Evolutionary conservation across 2,888 invertebrate species (phyloP).

Genomic region (Sinodicranocentrus sp.): DNA sequence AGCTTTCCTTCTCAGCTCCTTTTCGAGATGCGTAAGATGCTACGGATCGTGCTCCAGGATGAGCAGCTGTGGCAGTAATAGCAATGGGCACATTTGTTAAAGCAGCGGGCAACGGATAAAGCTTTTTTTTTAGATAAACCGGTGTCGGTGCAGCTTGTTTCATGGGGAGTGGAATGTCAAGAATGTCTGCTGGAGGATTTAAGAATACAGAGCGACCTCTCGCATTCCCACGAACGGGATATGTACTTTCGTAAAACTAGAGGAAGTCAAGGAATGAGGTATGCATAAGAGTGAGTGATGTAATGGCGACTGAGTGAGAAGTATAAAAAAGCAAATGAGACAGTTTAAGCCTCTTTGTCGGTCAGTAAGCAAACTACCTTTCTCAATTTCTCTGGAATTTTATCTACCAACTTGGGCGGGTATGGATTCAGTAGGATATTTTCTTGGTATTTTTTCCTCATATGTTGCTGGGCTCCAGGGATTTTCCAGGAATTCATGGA

Average conservation of each 20-base stretch:
- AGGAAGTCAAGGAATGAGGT: background rate
- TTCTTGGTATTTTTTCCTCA: constrained; percentile 4
- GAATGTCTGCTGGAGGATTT: constrained; percentile 32
- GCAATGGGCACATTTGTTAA: constrained; percentile 5
- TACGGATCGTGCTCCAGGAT: background rate
- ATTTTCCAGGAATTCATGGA: constrained; percentile 50
- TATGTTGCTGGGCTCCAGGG: constrained; percentile 34
- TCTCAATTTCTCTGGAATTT: constrained; percentile 30
- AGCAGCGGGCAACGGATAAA: constrained; percentile 38
- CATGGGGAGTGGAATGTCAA: constrained; percentile 22
- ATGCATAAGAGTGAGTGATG: background rate
- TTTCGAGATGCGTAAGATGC: background rate
- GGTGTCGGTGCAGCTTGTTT: constrained; percentile 27
- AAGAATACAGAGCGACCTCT: constrained; percentile 46
- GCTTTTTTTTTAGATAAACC: constrained; percentile 30
- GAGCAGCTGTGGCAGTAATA: background rate
- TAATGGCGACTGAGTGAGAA: no score
- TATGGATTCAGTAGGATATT: background rate
- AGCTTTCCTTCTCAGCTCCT: constrained; percentile 2
- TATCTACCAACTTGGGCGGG: background rate
- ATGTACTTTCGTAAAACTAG: constrained; percentile 45
- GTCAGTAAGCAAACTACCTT: no score
- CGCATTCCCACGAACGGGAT: constrained; percentile 6
- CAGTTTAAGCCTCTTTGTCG: no score
- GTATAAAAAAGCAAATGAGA: no score